A percentile compares a stretch with the other conserved stretches of the same genome.
These are phyloP conservation scores for Brenthis ino DNA, from an alignment of 2,888 invertebrate species.

Conservation along the genomic window DNA sequence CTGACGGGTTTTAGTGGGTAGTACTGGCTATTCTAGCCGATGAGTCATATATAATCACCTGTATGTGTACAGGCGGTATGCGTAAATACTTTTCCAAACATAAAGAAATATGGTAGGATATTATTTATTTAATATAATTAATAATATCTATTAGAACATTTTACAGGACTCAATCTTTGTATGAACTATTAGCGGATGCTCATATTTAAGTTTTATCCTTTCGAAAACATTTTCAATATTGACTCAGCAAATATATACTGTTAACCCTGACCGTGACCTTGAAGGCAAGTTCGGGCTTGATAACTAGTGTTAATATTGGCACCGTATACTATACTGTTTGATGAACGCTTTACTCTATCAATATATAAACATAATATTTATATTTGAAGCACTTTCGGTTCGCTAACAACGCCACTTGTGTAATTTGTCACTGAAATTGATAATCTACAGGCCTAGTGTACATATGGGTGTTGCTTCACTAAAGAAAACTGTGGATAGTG, in stretches of 20 bases:
- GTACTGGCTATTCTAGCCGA: too few relatives aligned
- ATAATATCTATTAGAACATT: too few relatives aligned
- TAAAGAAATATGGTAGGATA: too few relatives aligned
- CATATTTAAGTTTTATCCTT: constrained; percentile 17
- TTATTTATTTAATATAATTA: too few relatives aligned
- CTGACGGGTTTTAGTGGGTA: too few relatives aligned
- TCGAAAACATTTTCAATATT: constrained; percentile 46
- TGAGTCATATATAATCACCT: too few relatives aligned
- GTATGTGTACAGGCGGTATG: too few relatives aligned
- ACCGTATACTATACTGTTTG: constrained; percentile 75
- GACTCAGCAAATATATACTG: constrained; percentile 44
- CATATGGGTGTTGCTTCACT: constrained; percentile 40
- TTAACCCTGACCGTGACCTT: constrained; percentile 72
- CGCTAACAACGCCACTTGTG: constrained; percentile 66
- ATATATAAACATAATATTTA: constrained; percentile 83
- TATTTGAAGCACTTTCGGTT: constrained; percentile 74
- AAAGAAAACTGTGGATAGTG: constrained; percentile 13
- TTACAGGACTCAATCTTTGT: constrained; percentile 3
- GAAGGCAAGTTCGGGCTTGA: constrained; percentile 68
- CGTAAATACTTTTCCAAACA: too few relatives aligned
- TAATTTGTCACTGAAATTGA: constrained; percentile 76
- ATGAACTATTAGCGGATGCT: neutral
- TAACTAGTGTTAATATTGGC: constrained; percentile 82
- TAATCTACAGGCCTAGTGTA: constrained; percentile 59
- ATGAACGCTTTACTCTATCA: constrained; percentile 79